These are phyloP conservation scores for Amitus sp. DNA, from an alignment of 2,888 invertebrate genomes.

Conservation along the genomic window DNA sequence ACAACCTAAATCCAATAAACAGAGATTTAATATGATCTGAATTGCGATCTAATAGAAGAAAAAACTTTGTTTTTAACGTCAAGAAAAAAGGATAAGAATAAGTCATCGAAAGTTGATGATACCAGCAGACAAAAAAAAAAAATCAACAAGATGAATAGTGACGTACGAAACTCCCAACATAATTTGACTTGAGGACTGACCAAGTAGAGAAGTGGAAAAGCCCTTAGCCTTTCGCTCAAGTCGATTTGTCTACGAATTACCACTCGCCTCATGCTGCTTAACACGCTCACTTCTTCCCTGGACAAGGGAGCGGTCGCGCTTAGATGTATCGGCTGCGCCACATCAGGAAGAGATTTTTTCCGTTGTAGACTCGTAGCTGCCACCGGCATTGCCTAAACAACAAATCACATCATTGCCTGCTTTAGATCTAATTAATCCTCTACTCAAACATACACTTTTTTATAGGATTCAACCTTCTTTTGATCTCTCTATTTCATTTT, in stretches of 20 bases:
- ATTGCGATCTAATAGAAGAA: too few relatives aligned
- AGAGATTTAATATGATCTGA: too few relatives aligned
- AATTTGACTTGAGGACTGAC: constrained; percentile 98
- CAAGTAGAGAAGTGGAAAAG: constrained; percentile 94
- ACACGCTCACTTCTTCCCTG: constrained; percentile 92
- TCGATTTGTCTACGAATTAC: constrained; percentile 92
- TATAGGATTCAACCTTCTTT: too few relatives aligned
- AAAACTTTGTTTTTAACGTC: too few relatives aligned
- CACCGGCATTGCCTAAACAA: constrained; percentile 79
- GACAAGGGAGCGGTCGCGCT: constrained; percentile 86
- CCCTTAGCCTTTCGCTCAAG: constrained; percentile 90
- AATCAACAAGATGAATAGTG: too few relatives aligned
- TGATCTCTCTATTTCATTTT: too few relatives aligned
- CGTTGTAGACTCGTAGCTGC: constrained; percentile 82
- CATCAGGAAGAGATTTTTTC: constrained; percentile 97
- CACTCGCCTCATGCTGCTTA: constrained; percentile 94
- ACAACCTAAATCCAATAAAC: too few relatives aligned
- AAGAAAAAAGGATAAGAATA: too few relatives aligned
- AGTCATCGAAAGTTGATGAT: too few relatives aligned
- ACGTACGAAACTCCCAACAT: constrained; percentile 62
- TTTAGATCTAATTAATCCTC: background rate
- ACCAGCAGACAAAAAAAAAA: too few relatives aligned
- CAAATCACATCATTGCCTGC: constrained; percentile 36
- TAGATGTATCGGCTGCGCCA: constrained; percentile 79
- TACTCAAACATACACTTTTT: background rate